Base-by-base conservation (phyloP, 1,140 invertebrate genomes). In the Sycophaga agraensis region DNA sequence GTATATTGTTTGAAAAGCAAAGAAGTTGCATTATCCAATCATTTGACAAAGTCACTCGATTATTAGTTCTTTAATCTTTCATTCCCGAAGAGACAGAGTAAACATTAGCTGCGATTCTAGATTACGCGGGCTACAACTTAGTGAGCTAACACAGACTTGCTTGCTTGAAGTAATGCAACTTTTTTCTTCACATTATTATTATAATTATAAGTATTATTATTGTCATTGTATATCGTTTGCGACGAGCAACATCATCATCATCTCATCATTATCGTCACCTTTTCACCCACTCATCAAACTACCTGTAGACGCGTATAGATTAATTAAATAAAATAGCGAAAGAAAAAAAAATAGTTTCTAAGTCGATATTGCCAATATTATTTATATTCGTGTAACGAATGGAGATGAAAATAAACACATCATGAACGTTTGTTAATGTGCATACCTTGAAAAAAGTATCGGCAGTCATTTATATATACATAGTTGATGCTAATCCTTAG, bases 311-410 rank as follows among this genome's bases (percentile, higher is more conserved):
- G 34, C 65, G 61, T 67, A 65, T 59, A 58, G 64, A 69, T 64
- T 71, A 69, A 67, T 65, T 22, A 66, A 70, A 66, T 68, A 64
- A 65, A 63, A 64, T 16, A 66, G 66, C 48, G 49, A 67, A 56
- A 43, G 56, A 65, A 67, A 59, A 58, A 70, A 69, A 73, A 60
- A 69, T 75, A 74, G 70, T 72, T 78, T 74, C 67, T 80, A 81
- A 81, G 75, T 78, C 74, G 73, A 70, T 76, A 81, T 78, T 73
- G 70, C 68, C 69, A 75, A 72, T 76, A 77, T 77, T 78, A 78
- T 81, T 80, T 81, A 74, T 79, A 76, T 73, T 78, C 71, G 69
- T 77, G 66, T 77, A 77, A 80, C 70, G 69, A 74, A 70, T 65
- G 68, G 65, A 67, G 60, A 56, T 68, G 66, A 68, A 70, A 68